phyloP scores from a whole-genome alignment of 2,797 vertebrate species.

The Australoheros facetus region DNA sequence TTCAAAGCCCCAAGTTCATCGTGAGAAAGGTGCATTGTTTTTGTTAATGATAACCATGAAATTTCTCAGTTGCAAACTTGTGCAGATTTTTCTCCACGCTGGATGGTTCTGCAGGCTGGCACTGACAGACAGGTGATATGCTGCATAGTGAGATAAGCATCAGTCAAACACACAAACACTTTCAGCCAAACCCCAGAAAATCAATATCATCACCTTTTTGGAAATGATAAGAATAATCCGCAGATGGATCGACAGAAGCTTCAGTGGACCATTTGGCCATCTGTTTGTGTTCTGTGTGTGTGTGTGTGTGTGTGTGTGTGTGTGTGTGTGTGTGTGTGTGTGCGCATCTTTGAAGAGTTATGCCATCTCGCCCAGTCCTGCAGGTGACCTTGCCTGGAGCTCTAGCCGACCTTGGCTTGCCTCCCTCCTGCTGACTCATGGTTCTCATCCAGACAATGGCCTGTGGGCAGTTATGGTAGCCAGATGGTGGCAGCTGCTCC shows the following conservation, averaged over 20 bases:
- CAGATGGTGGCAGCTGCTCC: slow-evolving; percentile 54
- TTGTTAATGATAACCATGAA: not conserved
- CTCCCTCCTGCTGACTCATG: slow-evolving; percentile 60
- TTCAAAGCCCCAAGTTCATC: not conserved
- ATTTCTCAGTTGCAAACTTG: slow-evolving; percentile 3
- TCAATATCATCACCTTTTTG: slow-evolving; percentile 71
- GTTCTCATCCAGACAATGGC: slow-evolving; percentile 57
- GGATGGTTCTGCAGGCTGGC: slow-evolving; percentile 13
- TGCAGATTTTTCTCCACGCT: not conserved
- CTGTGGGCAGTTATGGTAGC: slow-evolving; percentile 39
- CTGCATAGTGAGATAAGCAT: slow-evolving; percentile 60
- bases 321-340: slow-evolving; percentile 10
- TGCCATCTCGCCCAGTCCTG: slow-evolving; percentile 19
- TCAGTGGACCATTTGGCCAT: slow-evolving; percentile 43
- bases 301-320: slow-evolving; percentile 11
- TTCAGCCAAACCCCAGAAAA: slow-evolving; percentile 42
- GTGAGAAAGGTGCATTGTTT: not conserved
- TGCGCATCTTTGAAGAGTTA: not conserved
- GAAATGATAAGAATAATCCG: slow-evolving; percentile 71
- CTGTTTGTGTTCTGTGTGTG: slow-evolving; percentile 11
- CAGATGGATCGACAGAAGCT: slow-evolving; percentile 56
- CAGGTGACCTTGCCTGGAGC: slow-evolving; percentile 64
- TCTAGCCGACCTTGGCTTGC: slow-evolving; percentile 39
- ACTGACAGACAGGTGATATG: slow-evolving; percentile 51
- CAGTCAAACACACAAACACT: slow-evolving; percentile 46